Base-by-base conservation (phyloP, 1,140 invertebrate species). In the Neodiprion fabricii region DNA sequence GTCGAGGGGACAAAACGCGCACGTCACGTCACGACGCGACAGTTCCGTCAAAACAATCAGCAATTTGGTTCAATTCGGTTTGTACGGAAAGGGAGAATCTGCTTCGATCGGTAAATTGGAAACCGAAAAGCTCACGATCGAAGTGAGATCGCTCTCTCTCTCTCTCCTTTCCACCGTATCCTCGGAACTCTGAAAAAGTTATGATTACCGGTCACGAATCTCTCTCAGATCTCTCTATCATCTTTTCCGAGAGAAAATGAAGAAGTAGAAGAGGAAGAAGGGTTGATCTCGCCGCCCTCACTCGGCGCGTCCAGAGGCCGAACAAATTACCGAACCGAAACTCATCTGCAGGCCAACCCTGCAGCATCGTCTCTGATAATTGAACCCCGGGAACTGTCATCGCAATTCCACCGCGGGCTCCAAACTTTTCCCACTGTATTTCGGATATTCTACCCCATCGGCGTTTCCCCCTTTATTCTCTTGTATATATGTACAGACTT, bases 241-340 rank as follows among this genome's bases (percentile, higher is more conserved):
- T 40, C 28, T 40, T 40, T 40, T 4, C 28, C 28, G 28, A 40
- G 28, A 40, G 28, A 40, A 40, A 40, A 40, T 40, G 28, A 40
- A 40, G 28, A 40, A 40, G 28, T 40, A 40, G 28, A 40, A 40
- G 53, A 14, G 11, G 53, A 17, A 61, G 53, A 61, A 61, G 53
- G 53, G 53, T 61, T 61, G 9, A 61, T 61, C 11, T 40, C 28
- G 5, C 53, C 53, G 4, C 53, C n/a, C 53, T 61, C 11, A 17
- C 53, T 17, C 11, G 53, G 9, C 11, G 5, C 53, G 11, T 61
- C 3, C 53, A 61, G 53, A 17, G n/a, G 53, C 1, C 53, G 53
- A 61, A 61, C 53, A 61, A 61, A 61, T 61, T 61, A 61, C 53
- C 53, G 53, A 61, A 61, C 11, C 11, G 53, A 61, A 61, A 61